Conservation (phyloP, 1,140 invertebrate species). For the Aporrectodea caliginosa region DNA sequence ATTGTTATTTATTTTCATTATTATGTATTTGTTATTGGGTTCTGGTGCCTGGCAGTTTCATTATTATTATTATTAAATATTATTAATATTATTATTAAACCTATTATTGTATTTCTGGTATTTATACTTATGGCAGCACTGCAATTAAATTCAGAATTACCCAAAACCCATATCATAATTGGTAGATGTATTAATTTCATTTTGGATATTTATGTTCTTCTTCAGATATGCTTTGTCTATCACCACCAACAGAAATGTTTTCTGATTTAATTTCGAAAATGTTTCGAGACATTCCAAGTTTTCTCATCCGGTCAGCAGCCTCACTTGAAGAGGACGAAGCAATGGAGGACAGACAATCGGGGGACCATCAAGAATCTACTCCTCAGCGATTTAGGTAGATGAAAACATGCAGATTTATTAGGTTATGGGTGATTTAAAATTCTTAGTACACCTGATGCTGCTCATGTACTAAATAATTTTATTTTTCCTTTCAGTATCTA, state of each 20-base stretch:
- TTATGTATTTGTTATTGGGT: too few relatives aligned
- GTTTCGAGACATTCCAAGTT: not conserved
- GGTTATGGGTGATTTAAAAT: too few relatives aligned
- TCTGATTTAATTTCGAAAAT: not conserved
- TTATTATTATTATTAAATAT: too few relatives aligned
- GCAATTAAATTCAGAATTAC: not conserved
- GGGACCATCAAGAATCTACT: too few relatives aligned
- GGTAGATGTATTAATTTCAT: not conserved
- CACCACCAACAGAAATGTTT: not conserved
- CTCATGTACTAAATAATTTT: too few relatives aligned
- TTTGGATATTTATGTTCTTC: not conserved
- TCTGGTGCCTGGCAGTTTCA: too few relatives aligned
- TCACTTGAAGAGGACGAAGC: not conserved
- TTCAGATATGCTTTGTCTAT: not conserved
- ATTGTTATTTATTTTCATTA: too few relatives aligned
- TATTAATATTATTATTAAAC: not conserved
- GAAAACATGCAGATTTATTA: too few relatives aligned
- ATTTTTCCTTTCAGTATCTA: too few relatives aligned
- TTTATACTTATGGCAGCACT: not conserved
- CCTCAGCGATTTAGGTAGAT: too few relatives aligned
- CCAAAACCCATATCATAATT: not conserved
- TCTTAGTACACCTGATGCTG: too few relatives aligned
- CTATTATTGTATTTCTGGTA: not conserved
- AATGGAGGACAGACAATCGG: too few relatives aligned
- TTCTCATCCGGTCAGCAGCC: not conserved